Evolutionary conservation across 2,113 vertebrate species (phyloP), one percentile per base, ranked within the genome.

Genomic region (Isurus oxyrinchus): DNA sequence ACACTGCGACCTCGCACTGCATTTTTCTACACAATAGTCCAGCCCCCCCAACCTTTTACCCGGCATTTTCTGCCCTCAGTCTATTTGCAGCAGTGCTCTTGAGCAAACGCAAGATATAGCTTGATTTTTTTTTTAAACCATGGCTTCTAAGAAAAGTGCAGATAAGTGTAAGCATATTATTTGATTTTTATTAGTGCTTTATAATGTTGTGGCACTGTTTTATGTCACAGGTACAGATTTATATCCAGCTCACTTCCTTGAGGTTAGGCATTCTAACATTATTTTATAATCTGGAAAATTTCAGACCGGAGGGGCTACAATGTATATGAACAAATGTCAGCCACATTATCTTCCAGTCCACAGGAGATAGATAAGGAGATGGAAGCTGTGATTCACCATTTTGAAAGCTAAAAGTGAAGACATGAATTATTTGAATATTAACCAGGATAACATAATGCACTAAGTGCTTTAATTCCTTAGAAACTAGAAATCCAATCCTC

Each of bases 401-500:
- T 25, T 11, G 40, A 86, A 57, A 86, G 53, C 21, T 63, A 10
- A 57, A 53, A 55, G 95, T 21, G 27, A 8, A 40, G 25, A 63
- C 23, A n/a, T 31, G 53, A 53, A 49, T 87, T 2, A 35, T 31
- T 59, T 49, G 55, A 84, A 90, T 88, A 25, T 7, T 31, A 57
- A 63, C 49, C 57, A 90, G 44, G 81, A 63, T 57, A 57, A 53
- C 16, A 72, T 23, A 96, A 7, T 97, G 97, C 97, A 53, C 23
- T 16, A 53, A 95, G 49, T 76, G 11, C 27, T 76, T 55, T 95
- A 49, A 55, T 53, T 95, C 44, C 25, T 44, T 72, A 55, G 23
- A 21, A 95, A 55, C 13, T 25, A 72, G 67, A 93, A 31, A 95
- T 95, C 44, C 49, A 55, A 14, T 95, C 96, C 84, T 87, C 97